A percentile compares a stretch with the other conserved stretches of the same genome.
Conservation (phyloP, 2,113 vertebrate genomes). For the Boulengeromyrus knoepffleri region DNA sequence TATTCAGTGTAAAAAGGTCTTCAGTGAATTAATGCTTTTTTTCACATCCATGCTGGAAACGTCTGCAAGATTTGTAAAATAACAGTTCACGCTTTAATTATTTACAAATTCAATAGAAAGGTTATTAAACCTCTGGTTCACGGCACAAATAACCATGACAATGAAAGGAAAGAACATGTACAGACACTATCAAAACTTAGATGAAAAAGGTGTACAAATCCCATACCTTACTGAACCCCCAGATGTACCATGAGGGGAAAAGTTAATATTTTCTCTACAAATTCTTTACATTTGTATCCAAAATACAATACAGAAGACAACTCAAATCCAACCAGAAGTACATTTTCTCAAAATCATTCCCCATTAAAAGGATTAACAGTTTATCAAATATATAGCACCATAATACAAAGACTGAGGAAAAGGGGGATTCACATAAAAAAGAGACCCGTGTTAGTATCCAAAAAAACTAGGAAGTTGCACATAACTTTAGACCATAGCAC, state of each 20-base stretch:
- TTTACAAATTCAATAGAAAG: constrained; percentile 80
- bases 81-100: constrained; percentile 79
- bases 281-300: constrained; percentile 71
- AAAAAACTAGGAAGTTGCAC: constrained; percentile 59
- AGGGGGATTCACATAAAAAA: constrained; percentile 79
- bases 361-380: constrained; percentile 74
- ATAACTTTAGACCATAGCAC: constrained; percentile 40
- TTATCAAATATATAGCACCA: constrained; percentile 97
- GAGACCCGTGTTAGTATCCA: constrained; percentile 95
- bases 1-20: constrained; percentile 98
- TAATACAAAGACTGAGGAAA: constrained; percentile 84
- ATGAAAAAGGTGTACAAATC: constrained; percentile 86
- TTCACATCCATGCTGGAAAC: constrained; percentile 92
- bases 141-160: constrained; percentile 85
- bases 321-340: constrained; percentile 68
- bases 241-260: constrained; percentile 70
- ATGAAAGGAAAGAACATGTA: constrained; percentile 82
- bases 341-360: constrained; percentile 83
- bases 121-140: constrained; percentile 72
- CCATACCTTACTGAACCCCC: constrained; percentile 67
- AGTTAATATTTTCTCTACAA: constrained; percentile 56
- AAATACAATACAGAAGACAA: constrained; percentile 87
- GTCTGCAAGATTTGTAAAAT: constrained; percentile 61
- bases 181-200: constrained; percentile 91
- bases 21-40: constrained; percentile 84